These are phyloP conservation scores for Brachionus rotundiformis DNA, from an alignment of 1,140 invertebrate genomes.

Conservation along the genomic window DNA sequence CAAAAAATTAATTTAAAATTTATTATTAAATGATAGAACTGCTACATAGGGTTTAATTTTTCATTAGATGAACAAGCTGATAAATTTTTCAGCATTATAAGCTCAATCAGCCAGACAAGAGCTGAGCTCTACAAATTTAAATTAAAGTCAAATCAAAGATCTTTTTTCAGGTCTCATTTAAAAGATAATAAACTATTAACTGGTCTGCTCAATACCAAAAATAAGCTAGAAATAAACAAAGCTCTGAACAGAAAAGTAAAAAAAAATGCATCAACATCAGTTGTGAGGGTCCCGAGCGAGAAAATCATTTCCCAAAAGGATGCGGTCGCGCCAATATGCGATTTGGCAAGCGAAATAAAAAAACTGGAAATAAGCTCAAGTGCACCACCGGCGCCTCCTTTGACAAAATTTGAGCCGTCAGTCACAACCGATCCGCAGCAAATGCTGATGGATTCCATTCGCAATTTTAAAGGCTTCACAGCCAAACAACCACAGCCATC, in stretches of 20 bases:
- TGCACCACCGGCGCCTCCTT: not conserved
- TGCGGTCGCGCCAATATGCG: not conserved
- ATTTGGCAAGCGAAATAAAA: not conserved
- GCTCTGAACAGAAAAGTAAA: not conserved
- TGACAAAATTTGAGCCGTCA: too few relatives aligned
- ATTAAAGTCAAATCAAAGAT: not conserved
- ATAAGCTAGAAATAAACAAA: not conserved
- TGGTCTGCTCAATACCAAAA: not conserved
- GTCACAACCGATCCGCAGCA: not conserved
- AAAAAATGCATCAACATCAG: too few relatives aligned
- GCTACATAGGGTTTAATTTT: constrained; percentile 46
- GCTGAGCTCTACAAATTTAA: not conserved
- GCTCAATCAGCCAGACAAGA: not conserved
- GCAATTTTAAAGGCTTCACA: constrained; percentile 19
- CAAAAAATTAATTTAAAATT: not conserved
- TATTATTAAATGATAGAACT: not conserved
- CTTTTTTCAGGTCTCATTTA: not conserved
- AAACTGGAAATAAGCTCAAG: not conserved
- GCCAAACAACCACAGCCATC: not conserved
- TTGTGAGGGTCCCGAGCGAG: not conserved
- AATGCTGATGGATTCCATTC: not conserved
- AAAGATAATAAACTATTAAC: not conserved
- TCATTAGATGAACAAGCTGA: not conserved
- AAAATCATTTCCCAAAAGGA: not conserved
- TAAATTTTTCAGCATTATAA: not conserved